Percentiles rank a stretch among this genome's conserved stretches.
phyloP scores from a whole-genome alignment of 2,888 invertebrate species.

The Lissonota sp. region DNA sequence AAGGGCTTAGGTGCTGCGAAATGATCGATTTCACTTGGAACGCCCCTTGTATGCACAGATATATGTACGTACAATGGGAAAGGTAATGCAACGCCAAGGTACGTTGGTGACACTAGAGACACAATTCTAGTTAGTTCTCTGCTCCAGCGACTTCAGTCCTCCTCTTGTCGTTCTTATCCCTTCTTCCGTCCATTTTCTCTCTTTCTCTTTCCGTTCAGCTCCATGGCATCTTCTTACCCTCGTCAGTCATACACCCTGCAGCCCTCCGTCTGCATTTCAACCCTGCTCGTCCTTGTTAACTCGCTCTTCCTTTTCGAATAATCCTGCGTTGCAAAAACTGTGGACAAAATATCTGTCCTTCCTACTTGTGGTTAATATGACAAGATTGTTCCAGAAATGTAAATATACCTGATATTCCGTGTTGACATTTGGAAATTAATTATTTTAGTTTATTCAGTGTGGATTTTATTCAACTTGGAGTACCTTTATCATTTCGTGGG shows the following conservation, averaged over 20 bases:
- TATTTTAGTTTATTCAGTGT: too few species aligned
- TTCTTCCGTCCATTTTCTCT: conserved; percentile 29
- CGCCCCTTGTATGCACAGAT: too few species aligned
- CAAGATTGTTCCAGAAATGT: too few species aligned
- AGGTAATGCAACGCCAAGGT: conserved; percentile 56
- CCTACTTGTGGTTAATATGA: too few species aligned
- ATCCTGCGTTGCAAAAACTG: conserved; percentile 27
- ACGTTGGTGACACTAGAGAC: conserved; percentile 69
- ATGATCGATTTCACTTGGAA: too few species aligned
- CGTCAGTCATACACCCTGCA: conserved; percentile 41
- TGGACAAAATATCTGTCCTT: not conserved
- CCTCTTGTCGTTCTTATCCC: conserved; percentile 46
- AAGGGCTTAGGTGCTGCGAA: too few species aligned
- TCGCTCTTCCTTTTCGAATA: conserved; percentile 13
- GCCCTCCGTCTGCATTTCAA: conserved; percentile 36
- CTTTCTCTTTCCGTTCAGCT: conserved; percentile 32
- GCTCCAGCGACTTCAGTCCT: conserved; percentile 61
- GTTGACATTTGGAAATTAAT: too few species aligned
- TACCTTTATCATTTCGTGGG: too few species aligned
- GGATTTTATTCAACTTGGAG: too few species aligned
- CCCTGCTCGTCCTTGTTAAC: conserved; percentile 10
- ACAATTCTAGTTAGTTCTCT: conserved; percentile 75
- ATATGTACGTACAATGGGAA: conserved; percentile 4
- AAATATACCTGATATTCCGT: too few species aligned
- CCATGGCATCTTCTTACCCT: conserved; percentile 48